Evolutionary conservation across 2,113 vertebrate genomes (phyloP), one percentile per base, ranked within the genome.

Genomic region (Lophochroa leadbeateri): DNA sequence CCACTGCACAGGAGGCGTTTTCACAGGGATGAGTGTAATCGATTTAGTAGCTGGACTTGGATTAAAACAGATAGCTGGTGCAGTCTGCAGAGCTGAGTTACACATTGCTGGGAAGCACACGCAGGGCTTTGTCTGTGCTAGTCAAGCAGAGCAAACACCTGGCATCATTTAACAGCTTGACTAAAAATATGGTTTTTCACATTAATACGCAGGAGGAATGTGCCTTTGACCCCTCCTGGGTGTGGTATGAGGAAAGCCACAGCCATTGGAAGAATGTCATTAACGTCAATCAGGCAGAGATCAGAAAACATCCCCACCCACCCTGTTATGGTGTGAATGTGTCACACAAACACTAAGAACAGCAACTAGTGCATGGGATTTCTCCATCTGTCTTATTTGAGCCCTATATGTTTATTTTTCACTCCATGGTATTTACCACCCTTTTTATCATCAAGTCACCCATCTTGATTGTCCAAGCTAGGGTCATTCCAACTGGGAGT

Each of bases 191-290:
- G 49, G 5, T 60, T 80, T 91, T 95, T 85, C 77, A 43, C 63
- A 49, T 90, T 70, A 63, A 77, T 93, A n/a, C 39, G 10, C n/a
- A 35, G 52, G 57, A 87, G 72, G 44, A 86, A 89, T 82, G 78
- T 46, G 82, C 24, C 74, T 84, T 35, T 43, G 82, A 90, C 82
- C 43, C 88, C 78, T 70, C 61, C 70, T 43, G 95, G 88, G 92
- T 83, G 94, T 7, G 86, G 78, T 68, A 55, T 53, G 90, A 91
- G 94, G 83, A 44, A 75, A 96, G 92, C 70, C 93, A 44, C 94
- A 86, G 95, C 81, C 95, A 31, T 11, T 74, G 96, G 93, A 94
- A 93, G 85, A 93, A 84, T 77, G 91, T 79, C 82, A 87, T 92
- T 68, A 93, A 91, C 74, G 86, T 89, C 94, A 92, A 43, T 44